These are phyloP conservation scores for Pterocles burchelli DNA, from an alignment of 2,113 vertebrate genomes.

Conservation along the genomic window DNA sequence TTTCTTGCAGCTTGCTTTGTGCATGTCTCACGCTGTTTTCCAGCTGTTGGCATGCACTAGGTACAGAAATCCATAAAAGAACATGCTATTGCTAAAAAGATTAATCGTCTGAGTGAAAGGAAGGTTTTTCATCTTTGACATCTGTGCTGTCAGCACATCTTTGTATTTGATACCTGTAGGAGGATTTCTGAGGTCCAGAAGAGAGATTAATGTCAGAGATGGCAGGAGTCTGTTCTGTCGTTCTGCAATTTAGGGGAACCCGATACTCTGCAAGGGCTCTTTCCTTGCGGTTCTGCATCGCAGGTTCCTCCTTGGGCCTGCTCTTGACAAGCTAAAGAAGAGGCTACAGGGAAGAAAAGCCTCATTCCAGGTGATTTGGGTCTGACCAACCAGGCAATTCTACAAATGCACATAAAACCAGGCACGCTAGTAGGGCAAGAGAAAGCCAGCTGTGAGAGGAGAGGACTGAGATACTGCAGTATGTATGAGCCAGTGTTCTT, in stretches of 20 bases:
- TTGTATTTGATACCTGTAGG: background rate
- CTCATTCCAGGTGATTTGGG: background rate
- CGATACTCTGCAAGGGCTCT: background rate
- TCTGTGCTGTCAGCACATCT: background rate
- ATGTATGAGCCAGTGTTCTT: background rate
- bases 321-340: background rate
- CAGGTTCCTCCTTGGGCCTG: background rate
- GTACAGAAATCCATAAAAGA: background rate
- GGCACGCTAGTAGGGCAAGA: background rate
- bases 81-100: background rate
- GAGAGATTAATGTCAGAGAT: background rate
- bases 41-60: background rate
- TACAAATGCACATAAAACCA: background rate
- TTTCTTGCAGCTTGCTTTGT: background rate
- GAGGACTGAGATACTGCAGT: background rate
- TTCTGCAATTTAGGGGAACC: background rate
- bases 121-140: background rate
- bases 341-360: background rate
- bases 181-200: background rate
- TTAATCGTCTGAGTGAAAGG: background rate
- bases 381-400: background rate
- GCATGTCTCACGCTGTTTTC: background rate
- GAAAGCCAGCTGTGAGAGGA: background rate
- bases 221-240: background rate
- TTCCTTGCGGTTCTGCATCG: background rate